These are phyloP conservation scores for Cavia aperea DNA, from an alignment of 2,113 vertebrate genomes.

Conservation along the genomic window DNA sequence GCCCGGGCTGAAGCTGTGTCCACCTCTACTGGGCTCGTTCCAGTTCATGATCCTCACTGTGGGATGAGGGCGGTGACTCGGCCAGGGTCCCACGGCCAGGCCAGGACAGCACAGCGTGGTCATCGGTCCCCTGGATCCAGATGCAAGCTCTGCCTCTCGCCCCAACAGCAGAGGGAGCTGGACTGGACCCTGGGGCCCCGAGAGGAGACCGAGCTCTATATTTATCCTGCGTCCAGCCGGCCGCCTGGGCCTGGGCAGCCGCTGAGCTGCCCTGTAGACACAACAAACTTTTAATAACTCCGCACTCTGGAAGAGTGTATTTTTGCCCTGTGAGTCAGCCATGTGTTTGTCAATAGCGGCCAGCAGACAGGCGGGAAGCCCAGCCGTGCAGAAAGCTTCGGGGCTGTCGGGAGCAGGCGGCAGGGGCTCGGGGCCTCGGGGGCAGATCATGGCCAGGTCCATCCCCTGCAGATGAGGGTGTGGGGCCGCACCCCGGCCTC, in stretches of 20 bases:
- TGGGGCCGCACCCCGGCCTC: accelerated
- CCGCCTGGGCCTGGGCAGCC: background rate
- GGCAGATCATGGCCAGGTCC: accelerated
- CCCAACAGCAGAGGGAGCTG: background rate
- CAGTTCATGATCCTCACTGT: background rate
- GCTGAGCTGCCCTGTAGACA: conserved; percentile 2
- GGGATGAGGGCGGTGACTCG: background rate
- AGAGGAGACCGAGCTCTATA: background rate
- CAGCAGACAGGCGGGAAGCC: background rate
- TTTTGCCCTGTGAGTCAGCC: conserved; percentile 47
- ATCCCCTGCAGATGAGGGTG: accelerated
- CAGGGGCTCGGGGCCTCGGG: accelerated
- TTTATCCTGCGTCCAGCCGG: background rate
- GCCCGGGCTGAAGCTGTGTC: too few species aligned
- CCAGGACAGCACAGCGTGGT: background rate
- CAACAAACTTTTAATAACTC: conserved; percentile 51
- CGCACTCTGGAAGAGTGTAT: background rate
- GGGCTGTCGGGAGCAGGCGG: accelerated
- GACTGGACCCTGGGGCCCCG: background rate
- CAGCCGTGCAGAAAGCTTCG: background rate
- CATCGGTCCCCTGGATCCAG: background rate
- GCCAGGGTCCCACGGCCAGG: background rate
- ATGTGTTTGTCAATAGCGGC: conserved; percentile 53
- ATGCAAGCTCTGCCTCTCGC: accelerated
- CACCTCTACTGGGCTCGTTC: background rate